Evolutionary conservation across 2,113 vertebrate genomes (phyloP), one percentile per base, ranked within the genome.

Genomic region (Menidia beryllina): DNA sequence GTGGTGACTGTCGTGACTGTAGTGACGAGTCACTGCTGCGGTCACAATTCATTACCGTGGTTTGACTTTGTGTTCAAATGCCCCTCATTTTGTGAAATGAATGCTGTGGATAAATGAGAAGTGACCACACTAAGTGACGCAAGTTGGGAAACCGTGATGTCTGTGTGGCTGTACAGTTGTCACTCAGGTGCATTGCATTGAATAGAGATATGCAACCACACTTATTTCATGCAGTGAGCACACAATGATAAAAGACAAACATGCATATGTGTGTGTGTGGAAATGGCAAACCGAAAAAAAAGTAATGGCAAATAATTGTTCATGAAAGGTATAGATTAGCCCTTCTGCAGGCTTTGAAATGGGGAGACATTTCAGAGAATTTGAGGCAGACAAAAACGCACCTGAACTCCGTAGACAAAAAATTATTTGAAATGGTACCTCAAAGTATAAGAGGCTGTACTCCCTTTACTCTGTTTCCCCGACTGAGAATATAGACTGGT

Each of bases 21-120:
- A 79, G 86, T 41, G 70, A 61, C 82, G 19, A 88, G 87, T 93
- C 91, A 92, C 74, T 61, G 68, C 78, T 38, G 84, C 72, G 57
- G 84, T 85, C 75, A 70, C 81, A 74, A 89, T 81, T 91, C 91
- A 91, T 83, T 72, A 64, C 86, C 68, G 75, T 87, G 87, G 89
- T 90, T 90, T 5, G 41, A 38, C 79, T 87, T 50, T 83, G 56
- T 59, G 52, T 75, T 75, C 54, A 63, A 60, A 83, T 52, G 69
- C 78, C 69, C 41, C 64, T 83, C 81, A 85, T 90, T 75, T 56
- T 69, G 72, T 62, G 81, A 84, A 84, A 84, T 88, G 76, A 88
- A 86, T 73, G 83, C 65, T 65, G 84, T 82, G 83, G 79, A 79
- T 77, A 78, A 59, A 56, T 4, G 25, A 72, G 72, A 49, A 17